These are phyloP conservation scores for Apostichopus californicus DNA, from an alignment of 35 echinoderm and acorn worm genomes.

Conservation along the genomic window DNA sequence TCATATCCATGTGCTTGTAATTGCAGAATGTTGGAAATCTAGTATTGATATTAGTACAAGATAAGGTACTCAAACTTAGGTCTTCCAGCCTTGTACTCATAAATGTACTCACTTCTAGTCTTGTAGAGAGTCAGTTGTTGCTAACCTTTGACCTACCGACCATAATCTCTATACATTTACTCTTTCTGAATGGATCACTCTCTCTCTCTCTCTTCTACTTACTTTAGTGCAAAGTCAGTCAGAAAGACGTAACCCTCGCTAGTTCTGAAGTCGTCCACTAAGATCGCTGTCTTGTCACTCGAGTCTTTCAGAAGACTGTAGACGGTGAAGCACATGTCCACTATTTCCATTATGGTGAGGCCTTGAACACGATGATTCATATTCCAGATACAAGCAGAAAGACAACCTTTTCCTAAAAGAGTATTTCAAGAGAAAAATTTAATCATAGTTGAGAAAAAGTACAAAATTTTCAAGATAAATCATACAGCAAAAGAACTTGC, in stretches of 20 bases:
- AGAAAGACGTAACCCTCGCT: slow-evolving; percentile 98
- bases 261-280: slow-evolving; percentile 94
- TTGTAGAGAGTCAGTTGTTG: too few species aligned
- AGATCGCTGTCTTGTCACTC: slow-evolving; percentile 86
- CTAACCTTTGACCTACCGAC: too few species aligned
- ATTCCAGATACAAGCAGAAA: slow-evolving; percentile 91
- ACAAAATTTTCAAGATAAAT: too few species aligned
- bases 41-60: too few species aligned
- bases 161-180: too few species aligned
- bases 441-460: not conserved
- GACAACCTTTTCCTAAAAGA: slow-evolving; percentile 82
- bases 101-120: too few species aligned
- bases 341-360: slow-evolving; percentile 83
- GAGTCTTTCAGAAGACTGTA: slow-evolving; percentile 97
- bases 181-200: too few species aligned
- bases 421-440: not conserved
- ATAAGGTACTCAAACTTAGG: too few species aligned
- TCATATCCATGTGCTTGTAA: too few species aligned
- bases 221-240: slow-evolving; percentile 96
- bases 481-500: too few species aligned
- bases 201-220: slow-evolving; percentile 21
- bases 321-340: slow-evolving; percentile 98
- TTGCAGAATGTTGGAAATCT: too few species aligned
- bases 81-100: too few species aligned
- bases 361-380: slow-evolving; percentile 83